Conservation (phyloP, 2,797 vertebrate genomes). For the Helicolenus hilgendorfi region DNA sequence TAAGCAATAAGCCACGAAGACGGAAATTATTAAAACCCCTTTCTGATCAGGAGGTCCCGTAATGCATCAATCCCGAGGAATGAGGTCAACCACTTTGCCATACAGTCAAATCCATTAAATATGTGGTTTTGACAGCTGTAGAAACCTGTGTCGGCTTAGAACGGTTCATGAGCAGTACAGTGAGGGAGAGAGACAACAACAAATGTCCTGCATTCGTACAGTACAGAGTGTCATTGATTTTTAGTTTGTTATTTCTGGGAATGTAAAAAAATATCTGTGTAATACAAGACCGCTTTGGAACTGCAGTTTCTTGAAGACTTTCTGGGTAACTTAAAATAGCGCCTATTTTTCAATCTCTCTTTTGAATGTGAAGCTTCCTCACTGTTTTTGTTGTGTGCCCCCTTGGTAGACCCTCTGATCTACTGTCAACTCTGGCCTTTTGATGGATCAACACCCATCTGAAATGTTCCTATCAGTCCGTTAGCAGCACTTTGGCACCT, state of each 20-base stretch:
- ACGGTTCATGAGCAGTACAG: background rate
- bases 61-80: constrained; percentile 72
- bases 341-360: constrained; percentile 6
- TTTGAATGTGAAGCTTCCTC: constrained; percentile 9
- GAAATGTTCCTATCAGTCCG: constrained; percentile 16
- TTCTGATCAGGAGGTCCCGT: constrained; percentile 74
- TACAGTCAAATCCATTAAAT: constrained; percentile 71
- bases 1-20: constrained; percentile 83
- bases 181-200: constrained; percentile 26
- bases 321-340: constrained; percentile 42
- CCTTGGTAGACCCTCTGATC: constrained; percentile 16
- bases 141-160: constrained; percentile 19
- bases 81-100: constrained; percentile 74
- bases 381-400: constrained; percentile 10
- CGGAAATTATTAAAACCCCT: constrained; percentile 74
- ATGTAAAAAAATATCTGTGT: constrained; percentile 24
- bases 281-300: constrained; percentile 3
- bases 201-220: constrained; percentile 5
- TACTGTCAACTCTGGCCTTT: constrained; percentile 30
- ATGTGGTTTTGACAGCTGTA: constrained; percentile 56
- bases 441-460: constrained; percentile 34
- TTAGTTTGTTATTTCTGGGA: background rate
- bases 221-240: constrained; percentile 8
- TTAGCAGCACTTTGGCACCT: constrained; percentile 15
- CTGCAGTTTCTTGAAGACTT: constrained; percentile 8